Evolutionary conservation across 2,797 vertebrate genomes (phyloP).

Genomic region (Selene dorsalis): DNA sequence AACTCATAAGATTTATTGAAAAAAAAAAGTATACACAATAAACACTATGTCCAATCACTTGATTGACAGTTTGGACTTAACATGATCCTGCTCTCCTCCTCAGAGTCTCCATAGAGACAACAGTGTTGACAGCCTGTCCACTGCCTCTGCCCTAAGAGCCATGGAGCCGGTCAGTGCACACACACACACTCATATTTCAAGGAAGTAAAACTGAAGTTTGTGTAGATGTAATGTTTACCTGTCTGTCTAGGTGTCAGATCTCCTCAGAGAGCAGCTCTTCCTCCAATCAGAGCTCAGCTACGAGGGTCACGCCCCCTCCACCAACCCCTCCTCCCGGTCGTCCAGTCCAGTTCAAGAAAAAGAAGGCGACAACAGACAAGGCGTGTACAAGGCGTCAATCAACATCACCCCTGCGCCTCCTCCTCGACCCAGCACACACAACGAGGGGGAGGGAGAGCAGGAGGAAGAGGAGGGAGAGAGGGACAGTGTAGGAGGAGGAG

Average conservation of each 20-base stretch:
- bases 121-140: conserved; percentile 89
- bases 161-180: conserved; percentile 91
- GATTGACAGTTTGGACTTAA: neutral
- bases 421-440: conserved; percentile 73
- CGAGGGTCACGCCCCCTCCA: conserved; percentile 68
- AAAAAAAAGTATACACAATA: neutral
- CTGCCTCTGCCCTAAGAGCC: conserved; percentile 89
- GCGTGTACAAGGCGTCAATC: conserved; percentile 88
- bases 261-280: conserved; percentile 92
- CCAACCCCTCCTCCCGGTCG: conserved; percentile 86
- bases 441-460: conserved; percentile 58
- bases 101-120: conserved; percentile 87
- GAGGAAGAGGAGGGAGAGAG: conserved; percentile 51
- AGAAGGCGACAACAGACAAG: conserved; percentile 71
- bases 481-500: conserved; percentile 45
- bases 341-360: conserved; percentile 81
- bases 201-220: neutral
- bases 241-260: conserved; percentile 88
- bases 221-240: neutral
- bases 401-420: conserved; percentile 89
- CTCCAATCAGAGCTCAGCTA: conserved; percentile 91
- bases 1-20: neutral
- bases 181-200: too few relatives aligned
- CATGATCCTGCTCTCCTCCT: conserved; percentile 27
- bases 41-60: neutral